Percentiles rank a stretch among this genome's conserved stretches.
These are phyloP conservation scores for Notamacropus eugenii DNA, from an alignment of 2,797 vertebrate genomes.

Conservation along the genomic window DNA sequence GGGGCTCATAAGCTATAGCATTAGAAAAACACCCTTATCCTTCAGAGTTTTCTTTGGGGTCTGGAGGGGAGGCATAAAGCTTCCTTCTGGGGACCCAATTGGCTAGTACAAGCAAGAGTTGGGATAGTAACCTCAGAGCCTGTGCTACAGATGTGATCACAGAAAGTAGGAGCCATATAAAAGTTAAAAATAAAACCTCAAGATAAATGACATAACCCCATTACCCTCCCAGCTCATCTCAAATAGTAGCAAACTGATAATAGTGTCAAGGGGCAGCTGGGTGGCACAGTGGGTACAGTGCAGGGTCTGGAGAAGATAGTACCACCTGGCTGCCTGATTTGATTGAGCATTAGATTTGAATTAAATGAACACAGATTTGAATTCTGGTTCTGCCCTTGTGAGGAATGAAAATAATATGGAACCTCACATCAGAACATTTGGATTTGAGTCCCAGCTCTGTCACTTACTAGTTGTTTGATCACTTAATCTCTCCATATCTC, in stretches of 20 bases:
- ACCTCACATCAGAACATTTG: not conserved
- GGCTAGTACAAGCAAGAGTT: not conserved
- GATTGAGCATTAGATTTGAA: not conserved
- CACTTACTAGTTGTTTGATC: not conserved
- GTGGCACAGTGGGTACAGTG: not conserved
- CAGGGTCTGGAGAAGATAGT: not conserved
- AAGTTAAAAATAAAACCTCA: not conserved
- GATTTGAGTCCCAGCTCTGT: not conserved
- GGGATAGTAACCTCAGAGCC: not conserved
- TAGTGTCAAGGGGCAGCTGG: not conserved
- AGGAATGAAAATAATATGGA: not conserved
- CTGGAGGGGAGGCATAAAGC: not conserved
- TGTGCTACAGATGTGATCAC: not conserved
- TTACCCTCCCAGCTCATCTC: not conserved
- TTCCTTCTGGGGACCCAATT: not conserved
- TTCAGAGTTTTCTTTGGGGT: not conserved
- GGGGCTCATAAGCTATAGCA: not conserved
- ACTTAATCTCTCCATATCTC: not conserved
- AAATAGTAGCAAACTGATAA: not conserved
- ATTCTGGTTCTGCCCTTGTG: not conserved
- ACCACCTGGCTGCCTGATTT: not conserved
- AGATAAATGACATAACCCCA: not conserved
- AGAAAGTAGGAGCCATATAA: not conserved
- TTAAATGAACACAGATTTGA: not conserved
- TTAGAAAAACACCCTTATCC: not conserved